Evolutionary conservation across 1,140 invertebrate species (phyloP).

Genomic region (Euwallacea similis): DNA sequence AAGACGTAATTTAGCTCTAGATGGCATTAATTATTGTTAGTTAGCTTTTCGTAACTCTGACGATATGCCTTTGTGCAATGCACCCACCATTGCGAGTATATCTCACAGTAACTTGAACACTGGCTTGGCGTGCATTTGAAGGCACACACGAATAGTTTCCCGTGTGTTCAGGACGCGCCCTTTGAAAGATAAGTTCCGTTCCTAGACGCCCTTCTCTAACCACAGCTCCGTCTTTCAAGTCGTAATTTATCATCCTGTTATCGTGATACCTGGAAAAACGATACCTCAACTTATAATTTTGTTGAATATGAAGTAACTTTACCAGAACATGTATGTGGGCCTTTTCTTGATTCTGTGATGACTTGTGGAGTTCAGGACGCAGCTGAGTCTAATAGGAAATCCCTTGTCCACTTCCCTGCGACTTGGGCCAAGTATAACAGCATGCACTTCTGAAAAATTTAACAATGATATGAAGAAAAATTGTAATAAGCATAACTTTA

Average conservation of each 20-base stretch:
- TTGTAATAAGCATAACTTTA: not conserved
- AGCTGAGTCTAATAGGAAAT: constrained; percentile 70
- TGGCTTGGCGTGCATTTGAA: constrained; percentile 60
- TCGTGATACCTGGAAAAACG: constrained; percentile 73
- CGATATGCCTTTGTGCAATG: no score
- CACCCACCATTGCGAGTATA: constrained; percentile 21
- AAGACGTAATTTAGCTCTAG: no score
- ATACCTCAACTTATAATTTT: not conserved
- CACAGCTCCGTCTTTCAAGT: constrained; percentile 70
- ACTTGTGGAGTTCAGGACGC: constrained; percentile 66
- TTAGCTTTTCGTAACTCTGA: no score
- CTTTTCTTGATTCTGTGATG: constrained; percentile 10
- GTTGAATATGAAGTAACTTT: not conserved
- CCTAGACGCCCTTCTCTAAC: constrained; percentile 54
- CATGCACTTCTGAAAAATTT: constrained; percentile 24
- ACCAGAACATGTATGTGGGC: constrained; percentile 38
- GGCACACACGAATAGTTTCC: constrained; percentile 67
- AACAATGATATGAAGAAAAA: not conserved
- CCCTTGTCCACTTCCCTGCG: constrained; percentile 60
- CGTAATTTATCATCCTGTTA: constrained; percentile 73
- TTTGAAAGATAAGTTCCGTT: constrained; percentile 62
- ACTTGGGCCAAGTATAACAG: constrained; percentile 24
- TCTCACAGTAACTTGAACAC: constrained; percentile 58
- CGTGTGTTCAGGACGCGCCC: constrained; percentile 58
- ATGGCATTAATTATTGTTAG: no score